Base-by-base conservation (phyloP, 2,113 vertebrate species). In the Asarcornis scutulata region DNA sequence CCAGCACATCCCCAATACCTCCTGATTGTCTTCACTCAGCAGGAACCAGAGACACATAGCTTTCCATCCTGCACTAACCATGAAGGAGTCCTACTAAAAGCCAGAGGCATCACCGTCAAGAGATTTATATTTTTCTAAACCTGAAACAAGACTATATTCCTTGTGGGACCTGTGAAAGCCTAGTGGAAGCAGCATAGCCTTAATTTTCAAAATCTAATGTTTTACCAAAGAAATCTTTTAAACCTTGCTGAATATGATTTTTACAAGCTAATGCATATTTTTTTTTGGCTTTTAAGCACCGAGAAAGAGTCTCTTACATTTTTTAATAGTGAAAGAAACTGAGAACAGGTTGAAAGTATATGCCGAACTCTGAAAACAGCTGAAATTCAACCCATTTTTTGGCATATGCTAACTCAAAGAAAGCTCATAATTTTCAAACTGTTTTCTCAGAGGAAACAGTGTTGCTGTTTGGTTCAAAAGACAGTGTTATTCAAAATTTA, bases 241-340 rank as follows among this genome's bases (percentile, higher is more conserved):
- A 88, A 78, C 75, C 42, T 91, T 73, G 60, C 40, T 86, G 92
- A 89, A 86, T 77, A 83, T 60, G 42, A 60, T 58, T 94, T 94
- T 91, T 91, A 92, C 64, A 68, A 82, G 40, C 20, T 60, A 52
- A 38, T 71, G 46, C 38, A 6, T 55, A 46, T 69, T 77, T 93
- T 56, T 56, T 36, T 58, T 9, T 36, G 53, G 13, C 34, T 88
- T 92, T 88, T 87, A 87, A 91, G 56, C 62, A 38, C 58, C 71
- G 26, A 34, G n/a, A 40, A 94, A 76, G 22, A 18, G 32, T 46
- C 23, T 88, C 59, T 90, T 87, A 77, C 36, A 72, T 95, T 94
- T 96, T 96, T 94, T 91, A 94, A 92, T 73, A 84, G 67, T 59
- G 88, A 91, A 90, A 18, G 7, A 90, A 86, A 94, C 17, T 2